Base-by-base conservation (phyloP, 2,113 vertebrate species). In the Bucco capensis region DNA sequence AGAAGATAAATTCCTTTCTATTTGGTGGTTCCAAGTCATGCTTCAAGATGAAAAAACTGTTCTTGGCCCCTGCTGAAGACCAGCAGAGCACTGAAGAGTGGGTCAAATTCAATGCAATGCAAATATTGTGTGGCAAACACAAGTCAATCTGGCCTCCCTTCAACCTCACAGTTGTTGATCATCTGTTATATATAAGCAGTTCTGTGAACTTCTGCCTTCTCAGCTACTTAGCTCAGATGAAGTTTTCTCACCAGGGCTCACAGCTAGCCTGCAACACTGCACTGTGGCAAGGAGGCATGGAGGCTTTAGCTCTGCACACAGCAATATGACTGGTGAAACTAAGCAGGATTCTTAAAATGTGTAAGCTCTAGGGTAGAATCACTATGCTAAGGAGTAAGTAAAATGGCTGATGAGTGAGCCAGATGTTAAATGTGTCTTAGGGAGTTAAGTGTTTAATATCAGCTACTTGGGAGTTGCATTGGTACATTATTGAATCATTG, bases 211-310 rank as follows among this genome's bases (percentile, higher is more conserved):
- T 44, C 23, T 57, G 38, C 3, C 33, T 67, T 56, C 53, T 56
- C 40, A 56, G 73, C 27, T 69, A 4, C 35, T 61, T 56, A 35
- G 35, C 27, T 19, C 56, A 37, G 74, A 1, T 24, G n/a, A 54
- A 42, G 40, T 2, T 17, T 71, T 67, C 56, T 49, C 42, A 38
- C 21, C 28, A 15, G 16, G 7, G 77, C 44, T 67, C 35, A 58
- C 30, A 28, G 12, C 12, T 10, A 25, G 2, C 6, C 15, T 54
- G 61, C 25, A 33, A 8, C 14, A 10, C 23, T 19, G 25, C 21
- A 3, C 1, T 7, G 12, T 0, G 10, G 11, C 31, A 19, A 19
- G 12, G 44, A 35, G 30, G 31, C 6, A 4, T 1, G 8, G 47
- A 18, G 24, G 22, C 22, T 79, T 58, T 22, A 60, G 75, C 44